A percentile compares a stretch with the other conserved stretches of the same genome.
phyloP scores from a whole-genome alignment of 2,113 vertebrate species.

The Ailuropoda melanoleuca region DNA sequence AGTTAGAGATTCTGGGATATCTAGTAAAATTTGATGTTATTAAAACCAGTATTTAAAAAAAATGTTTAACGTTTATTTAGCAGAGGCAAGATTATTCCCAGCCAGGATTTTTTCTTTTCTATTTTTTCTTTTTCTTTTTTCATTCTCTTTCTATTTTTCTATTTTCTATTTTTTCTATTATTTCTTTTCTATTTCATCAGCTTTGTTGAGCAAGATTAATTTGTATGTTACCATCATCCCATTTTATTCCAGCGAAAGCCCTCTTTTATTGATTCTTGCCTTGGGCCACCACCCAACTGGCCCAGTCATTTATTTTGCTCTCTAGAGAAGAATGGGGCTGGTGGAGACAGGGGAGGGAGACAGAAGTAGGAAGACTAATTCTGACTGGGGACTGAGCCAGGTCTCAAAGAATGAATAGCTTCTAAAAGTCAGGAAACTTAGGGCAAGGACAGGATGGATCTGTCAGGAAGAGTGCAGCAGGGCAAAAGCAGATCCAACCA shows the following conservation, averaged over 20 bases:
- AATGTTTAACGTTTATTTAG: constrained; percentile 6
- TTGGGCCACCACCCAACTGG: neutral
- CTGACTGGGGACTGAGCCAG: neutral
- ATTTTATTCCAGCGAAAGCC: constrained; percentile 3
- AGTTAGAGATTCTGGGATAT: neutral
- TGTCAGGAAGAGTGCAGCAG: neutral
- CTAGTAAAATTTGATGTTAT: neutral
- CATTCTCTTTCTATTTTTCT: no score
- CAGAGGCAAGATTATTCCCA: neutral
- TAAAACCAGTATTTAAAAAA: constrained; percentile 5
- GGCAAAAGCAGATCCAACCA: neutral
- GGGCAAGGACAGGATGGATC: neutral
- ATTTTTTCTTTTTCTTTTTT: no score
- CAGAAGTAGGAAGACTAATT: constrained; percentile 7
- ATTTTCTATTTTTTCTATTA: no score
- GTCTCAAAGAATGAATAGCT: neutral
- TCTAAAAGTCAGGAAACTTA: neutral
- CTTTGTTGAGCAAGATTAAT: neutral
- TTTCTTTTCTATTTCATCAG: neutral
- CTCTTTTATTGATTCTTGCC: neutral
- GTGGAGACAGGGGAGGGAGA: neutral
- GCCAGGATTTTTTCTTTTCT: neutral
- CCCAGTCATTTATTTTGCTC: neutral
- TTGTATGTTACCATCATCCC: neutral
- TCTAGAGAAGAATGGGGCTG: constrained; percentile 21